Base-by-base conservation (phyloP, 2,113 vertebrate genomes). In the Phrynosoma platyrhinos region DNA sequence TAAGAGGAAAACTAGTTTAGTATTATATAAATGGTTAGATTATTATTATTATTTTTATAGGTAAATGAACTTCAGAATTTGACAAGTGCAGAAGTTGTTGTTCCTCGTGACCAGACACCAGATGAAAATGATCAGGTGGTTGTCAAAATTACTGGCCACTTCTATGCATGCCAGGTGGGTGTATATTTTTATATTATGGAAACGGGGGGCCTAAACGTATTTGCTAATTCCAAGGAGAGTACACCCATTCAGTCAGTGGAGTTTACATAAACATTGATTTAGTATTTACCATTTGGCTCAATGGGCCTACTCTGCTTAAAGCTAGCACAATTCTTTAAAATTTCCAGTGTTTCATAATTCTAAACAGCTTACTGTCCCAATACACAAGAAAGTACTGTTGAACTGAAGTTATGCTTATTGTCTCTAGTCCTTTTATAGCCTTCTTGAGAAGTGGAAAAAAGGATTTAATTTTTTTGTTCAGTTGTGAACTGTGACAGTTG, bases 111-210 rank as follows among this genome's bases (percentile, higher is more conserved):
- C 96, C 99, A 99, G 97, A 98, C 98, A 3, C 99, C 99, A 80
- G 99, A 99, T 82, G 99, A 99, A 95, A 98, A 99, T 12, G 99
- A 99, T 94, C 98, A 99, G 96, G 99, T 99, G 89, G 97, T 99
- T 91, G 99, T 99, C 75, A 99, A 99, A 96, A 99, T 99, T 96
- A 99, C 98, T 85, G 99, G 99, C 92, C 99, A 99, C 93, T 99
- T 99, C 97, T 99, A 99, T 97, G 98, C 99, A 95, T 99, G 99
- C 96, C 99, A 99, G 98, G 99, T 98, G 95, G 91, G 95, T 94
- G 27, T 78, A 66, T 18, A 10, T 74, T 74, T 62, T 40, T 74
- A 25, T 16, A n/a, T 86, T 80, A 9, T 58, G 40, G 7, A 71
- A 27, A 62, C 18, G 14, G 58, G 58, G 9, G 68, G 21, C 23